Evolutionary conservation across 1,140 invertebrate genomes (phyloP).

Genomic region (Pararge aegeria): DNA sequence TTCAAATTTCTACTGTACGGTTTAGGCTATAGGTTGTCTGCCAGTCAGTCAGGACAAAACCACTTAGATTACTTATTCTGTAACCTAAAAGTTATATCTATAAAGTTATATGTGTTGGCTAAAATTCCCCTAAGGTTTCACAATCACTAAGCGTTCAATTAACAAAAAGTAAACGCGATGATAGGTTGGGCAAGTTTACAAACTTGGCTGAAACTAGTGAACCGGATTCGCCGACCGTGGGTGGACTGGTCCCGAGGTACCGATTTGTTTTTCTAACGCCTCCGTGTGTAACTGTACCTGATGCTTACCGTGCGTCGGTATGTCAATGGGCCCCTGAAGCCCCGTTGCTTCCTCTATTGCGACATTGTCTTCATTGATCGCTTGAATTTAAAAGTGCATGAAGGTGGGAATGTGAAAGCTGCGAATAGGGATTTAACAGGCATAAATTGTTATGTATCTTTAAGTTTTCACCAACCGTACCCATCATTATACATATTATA

Average conservation of each 20-base stretch:
- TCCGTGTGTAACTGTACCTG: conserved; percentile 57
- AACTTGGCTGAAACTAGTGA: conserved; percentile 35
- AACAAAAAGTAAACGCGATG: conserved; percentile 16
- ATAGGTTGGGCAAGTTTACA: conserved; percentile 28
- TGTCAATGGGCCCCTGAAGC: conserved; percentile 15
- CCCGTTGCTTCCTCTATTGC: conserved; percentile 16
- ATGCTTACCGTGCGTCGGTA: conserved; percentile 23
- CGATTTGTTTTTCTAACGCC: conserved; percentile 62
- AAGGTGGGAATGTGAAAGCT: too few species aligned
- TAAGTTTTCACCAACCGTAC: too few species aligned
- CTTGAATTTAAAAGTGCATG: too few species aligned
- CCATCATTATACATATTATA: too few species aligned
- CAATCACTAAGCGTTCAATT: conserved; percentile 10
- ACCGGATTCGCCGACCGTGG: conserved; percentile 43
- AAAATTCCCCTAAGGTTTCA: not conserved
- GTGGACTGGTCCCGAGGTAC: conserved; percentile 56
- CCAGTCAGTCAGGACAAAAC: too few species aligned
- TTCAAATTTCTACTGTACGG: too few species aligned
- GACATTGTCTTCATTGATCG: conserved; percentile 4
- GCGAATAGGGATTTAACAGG: too few species aligned
- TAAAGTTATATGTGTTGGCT: too few species aligned
- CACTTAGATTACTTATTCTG: too few species aligned
- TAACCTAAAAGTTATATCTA: too few species aligned
- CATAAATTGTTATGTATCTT: too few species aligned
- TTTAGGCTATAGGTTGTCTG: too few species aligned